Evolutionary conservation across 2,113 vertebrate species (phyloP).

Genomic region (Festucalex cinctus): DNA sequence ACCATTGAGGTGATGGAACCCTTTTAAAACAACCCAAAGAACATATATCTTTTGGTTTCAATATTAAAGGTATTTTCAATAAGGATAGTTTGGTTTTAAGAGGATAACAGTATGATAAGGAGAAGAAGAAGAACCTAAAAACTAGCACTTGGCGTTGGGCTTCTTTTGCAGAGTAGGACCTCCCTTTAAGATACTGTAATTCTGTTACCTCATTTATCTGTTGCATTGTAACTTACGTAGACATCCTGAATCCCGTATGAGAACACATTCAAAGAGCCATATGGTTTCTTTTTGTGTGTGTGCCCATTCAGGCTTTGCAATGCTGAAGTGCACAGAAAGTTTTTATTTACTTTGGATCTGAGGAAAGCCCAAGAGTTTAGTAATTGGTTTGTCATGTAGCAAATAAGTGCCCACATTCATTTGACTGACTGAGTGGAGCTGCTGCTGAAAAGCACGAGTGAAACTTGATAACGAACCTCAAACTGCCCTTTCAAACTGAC

Average conservation of each 20-base stretch:
- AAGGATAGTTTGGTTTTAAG: constrained; percentile 24
- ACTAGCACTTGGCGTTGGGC: constrained; percentile 15
- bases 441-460: background rate
- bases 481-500: background rate
- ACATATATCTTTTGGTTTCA: background rate
- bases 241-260: constrained; percentile 41
- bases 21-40: background rate
- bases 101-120: constrained; percentile 8
- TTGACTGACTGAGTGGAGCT: constrained; percentile 6
- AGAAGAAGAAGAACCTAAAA: constrained; percentile 13
- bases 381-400: constrained; percentile 20
- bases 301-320: constrained; percentile 34
- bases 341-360: constrained; percentile 18
- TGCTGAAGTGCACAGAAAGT: constrained; percentile 9
- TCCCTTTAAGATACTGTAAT: constrained; percentile 13
- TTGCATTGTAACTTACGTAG: constrained; percentile 36
- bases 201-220: constrained; percentile 29
- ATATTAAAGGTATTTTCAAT: background rate
- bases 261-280: constrained; percentile 31
- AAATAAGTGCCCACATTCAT: constrained; percentile 9
- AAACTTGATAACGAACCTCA: constrained; percentile 1
- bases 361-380: constrained; percentile 4
- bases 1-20: background rate
- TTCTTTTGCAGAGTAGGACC: background rate
- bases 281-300: constrained; percentile 58